These are phyloP conservation scores for Trichonephila clavata DNA, from an alignment of 1,140 invertebrate species.

Conservation along the genomic window DNA sequence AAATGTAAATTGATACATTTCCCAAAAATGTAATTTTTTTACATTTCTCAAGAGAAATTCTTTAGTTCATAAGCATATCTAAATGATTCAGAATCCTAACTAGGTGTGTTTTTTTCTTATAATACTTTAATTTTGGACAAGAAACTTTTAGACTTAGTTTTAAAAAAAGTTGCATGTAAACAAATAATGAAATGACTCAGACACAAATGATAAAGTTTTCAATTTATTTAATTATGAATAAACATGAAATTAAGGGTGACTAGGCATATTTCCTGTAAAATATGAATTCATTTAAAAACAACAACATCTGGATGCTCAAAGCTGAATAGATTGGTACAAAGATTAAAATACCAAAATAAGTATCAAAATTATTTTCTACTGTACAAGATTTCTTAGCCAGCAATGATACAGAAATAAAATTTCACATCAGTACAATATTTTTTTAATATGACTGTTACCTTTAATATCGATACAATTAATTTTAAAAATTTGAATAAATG, in stretches of 20 bases:
- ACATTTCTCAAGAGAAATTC: too few species aligned
- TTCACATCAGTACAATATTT: background rate
- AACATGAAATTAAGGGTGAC: constrained; percentile 72
- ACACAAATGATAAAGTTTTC: constrained; percentile 52
- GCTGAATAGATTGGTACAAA: constrained; percentile 64
- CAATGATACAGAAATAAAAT: constrained; percentile 30
- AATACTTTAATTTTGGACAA: too few species aligned
- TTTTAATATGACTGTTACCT: background rate
- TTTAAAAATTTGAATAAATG: too few species aligned
- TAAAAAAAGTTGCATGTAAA: background rate
- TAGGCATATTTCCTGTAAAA: constrained; percentile 71
- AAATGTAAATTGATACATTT: too few species aligned
- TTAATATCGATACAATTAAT: too few species aligned
- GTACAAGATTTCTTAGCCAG: constrained; percentile 55
- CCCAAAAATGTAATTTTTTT: too few species aligned
- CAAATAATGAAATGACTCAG: background rate
- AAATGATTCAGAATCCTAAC: too few species aligned
- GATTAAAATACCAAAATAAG: constrained; percentile 72
- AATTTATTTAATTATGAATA: constrained; percentile 69
- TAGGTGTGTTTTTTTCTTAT: too few species aligned
- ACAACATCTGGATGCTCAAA: constrained; percentile 46
- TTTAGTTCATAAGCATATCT: too few species aligned
- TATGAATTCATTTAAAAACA: constrained; percentile 70
- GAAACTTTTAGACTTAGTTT: too few species aligned
- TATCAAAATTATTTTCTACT: constrained; percentile 72